phyloP scores from a whole-genome alignment of 2,797 vertebrate genomes.

The Rhinichthys osculus region DNA sequence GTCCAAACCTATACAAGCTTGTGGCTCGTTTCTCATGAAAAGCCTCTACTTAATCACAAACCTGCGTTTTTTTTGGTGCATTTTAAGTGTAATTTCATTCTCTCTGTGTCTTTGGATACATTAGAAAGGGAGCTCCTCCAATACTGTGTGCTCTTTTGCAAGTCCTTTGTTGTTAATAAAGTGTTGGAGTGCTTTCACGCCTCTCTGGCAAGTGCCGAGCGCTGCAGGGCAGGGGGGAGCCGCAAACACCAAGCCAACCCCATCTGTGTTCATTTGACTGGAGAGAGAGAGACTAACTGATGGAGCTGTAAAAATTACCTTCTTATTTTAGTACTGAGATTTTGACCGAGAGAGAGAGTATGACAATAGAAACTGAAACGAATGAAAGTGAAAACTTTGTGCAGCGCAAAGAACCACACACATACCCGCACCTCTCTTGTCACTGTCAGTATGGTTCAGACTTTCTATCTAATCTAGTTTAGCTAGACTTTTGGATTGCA shows the following conservation, averaged over 20 bases:
- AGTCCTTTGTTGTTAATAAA: constrained; percentile 80
- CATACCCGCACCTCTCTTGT: background rate
- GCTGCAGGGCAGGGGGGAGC: constrained; percentile 63
- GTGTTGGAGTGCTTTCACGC: constrained; percentile 66
- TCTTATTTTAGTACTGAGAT: constrained; percentile 35
- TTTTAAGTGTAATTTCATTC: background rate
- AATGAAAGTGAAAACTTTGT: constrained; percentile 10
- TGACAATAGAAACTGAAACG: background rate
- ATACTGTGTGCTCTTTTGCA: constrained; percentile 61
- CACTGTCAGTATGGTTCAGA: background rate
- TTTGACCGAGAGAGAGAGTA: constrained; percentile 20
- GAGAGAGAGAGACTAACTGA: constrained; percentile 55
- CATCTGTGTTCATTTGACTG: constrained; percentile 63
- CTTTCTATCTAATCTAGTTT: background rate
- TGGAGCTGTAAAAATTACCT: constrained; percentile 20
- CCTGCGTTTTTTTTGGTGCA: constrained; percentile 1
- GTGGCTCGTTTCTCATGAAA: constrained; percentile 13
- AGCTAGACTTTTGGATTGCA: background rate
- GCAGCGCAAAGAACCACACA: background rate
- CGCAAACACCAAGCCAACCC: constrained; percentile 38
- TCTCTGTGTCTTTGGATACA: constrained; percentile 37
- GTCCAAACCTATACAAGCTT: constrained; percentile 5
- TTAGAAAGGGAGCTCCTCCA: constrained; percentile 29
- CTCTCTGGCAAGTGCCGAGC: constrained; percentile 68
- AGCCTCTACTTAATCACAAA: constrained; percentile 24